Percentiles rank a stretch among this genome's conserved stretches.
Evolutionary conservation across 2,888 invertebrate species (phyloP).

Genomic region (Lasius fuliginosus): DNA sequence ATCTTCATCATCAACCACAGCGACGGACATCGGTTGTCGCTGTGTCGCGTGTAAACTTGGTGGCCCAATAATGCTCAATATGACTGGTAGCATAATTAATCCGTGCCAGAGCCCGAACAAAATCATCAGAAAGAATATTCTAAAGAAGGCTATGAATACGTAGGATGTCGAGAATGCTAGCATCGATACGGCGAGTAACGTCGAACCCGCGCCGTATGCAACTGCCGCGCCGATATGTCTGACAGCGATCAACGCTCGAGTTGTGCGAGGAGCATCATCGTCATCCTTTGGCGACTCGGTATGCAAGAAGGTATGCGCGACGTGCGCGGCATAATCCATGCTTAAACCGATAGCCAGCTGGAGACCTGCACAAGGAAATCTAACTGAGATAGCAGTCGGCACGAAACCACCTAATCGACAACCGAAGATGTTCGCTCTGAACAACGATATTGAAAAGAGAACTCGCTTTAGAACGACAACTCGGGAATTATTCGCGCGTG

Average conservation of each 20-base stretch:
- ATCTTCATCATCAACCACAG: constrained; percentile 50
- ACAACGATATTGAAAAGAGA: neutral
- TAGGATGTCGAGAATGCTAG: constrained; percentile 91
- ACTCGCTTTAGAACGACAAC: neutral
- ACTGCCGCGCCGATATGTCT: constrained; percentile 92
- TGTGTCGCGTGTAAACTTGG: constrained; percentile 70
- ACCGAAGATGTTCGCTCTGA: neutral
- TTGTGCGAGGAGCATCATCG: constrained; percentile 79
- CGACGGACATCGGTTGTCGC: constrained; percentile 8
- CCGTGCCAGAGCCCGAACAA: constrained; percentile 93
- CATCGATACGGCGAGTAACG: constrained; percentile 91
- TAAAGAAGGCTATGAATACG: constrained; percentile 92
- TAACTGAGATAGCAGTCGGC: neutral
- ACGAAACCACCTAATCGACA: neutral
- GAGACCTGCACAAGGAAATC: constrained; percentile 83
- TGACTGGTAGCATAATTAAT: constrained; percentile 91
- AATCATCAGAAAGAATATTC: constrained; percentile 93
- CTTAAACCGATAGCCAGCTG: constrained; percentile 94
- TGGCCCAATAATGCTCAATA: constrained; percentile 92
- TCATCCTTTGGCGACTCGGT: constrained; percentile 87
- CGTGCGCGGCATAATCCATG: constrained; percentile 94
- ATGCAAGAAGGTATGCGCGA: constrained; percentile 93
- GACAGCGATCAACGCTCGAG: constrained; percentile 89
- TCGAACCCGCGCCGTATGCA: constrained; percentile 92
- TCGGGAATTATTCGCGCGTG: neutral